Evolutionary conservation across 2,113 vertebrate species (phyloP).

Genomic region (Nycticorax nycticorax): DNA sequence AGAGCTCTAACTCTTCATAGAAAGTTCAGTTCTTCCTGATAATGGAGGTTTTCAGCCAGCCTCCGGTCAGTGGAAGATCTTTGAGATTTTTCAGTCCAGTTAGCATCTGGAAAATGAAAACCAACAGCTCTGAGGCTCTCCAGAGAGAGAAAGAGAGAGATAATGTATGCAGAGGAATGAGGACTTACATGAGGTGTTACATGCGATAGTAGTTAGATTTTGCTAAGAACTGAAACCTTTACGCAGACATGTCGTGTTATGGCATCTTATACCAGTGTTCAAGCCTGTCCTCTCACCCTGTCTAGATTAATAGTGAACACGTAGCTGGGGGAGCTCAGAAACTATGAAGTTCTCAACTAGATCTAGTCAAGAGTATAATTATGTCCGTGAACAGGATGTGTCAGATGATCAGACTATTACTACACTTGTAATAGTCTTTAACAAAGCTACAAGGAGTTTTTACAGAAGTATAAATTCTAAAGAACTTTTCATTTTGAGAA

Average conservation of each 20-base stretch:
- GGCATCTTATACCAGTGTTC: not conserved
- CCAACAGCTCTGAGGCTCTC: not conserved
- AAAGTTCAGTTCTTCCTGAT: not conserved
- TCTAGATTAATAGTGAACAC: not conserved
- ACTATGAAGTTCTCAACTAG: not conserved
- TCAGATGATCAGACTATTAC: not conserved
- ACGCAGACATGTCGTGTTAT: not conserved
- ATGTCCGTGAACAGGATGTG: not conserved
- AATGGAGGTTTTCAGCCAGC: not conserved
- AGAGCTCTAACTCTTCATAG: not conserved
- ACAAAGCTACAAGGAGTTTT: not conserved
- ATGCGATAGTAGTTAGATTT: not conserved
- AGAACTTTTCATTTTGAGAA: not conserved
- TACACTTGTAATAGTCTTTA: not conserved
- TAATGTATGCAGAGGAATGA: not conserved
- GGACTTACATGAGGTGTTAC: not conserved
- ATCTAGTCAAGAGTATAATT: not conserved
- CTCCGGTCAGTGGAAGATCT: not conserved
- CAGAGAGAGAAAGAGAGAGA: not conserved
- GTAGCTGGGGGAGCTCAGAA: not conserved
- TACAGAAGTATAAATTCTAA: not conserved
- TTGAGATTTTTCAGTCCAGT: not conserved
- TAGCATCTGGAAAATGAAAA: not conserved
- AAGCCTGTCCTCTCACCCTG: not conserved
- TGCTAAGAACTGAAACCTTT: not conserved